Conservation (phyloP, 1,140 invertebrate genomes). For the Holcopasites calliopsidis region DNA sequence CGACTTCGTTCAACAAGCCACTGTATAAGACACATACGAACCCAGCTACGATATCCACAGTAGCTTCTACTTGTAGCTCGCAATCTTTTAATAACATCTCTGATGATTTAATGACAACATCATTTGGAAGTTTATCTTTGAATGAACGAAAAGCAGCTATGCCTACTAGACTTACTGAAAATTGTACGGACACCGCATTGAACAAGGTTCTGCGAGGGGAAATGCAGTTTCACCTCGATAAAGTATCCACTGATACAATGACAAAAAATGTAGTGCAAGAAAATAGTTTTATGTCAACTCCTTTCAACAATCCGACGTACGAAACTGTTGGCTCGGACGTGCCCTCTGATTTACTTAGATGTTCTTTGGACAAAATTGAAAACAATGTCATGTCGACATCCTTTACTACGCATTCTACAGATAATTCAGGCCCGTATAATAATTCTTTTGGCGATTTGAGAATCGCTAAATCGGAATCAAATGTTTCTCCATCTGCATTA, state of each 20-base stretch:
- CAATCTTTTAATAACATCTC: slow-evolving; percentile 56
- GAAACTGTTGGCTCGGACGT: slow-evolving; percentile 53
- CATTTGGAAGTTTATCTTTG: slow-evolving; percentile 63
- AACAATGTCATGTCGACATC: slow-evolving; percentile 72
- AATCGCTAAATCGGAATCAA: slow-evolving; percentile 37
- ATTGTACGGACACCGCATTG: slow-evolving; percentile 10
- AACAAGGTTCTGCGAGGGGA: slow-evolving; percentile 40
- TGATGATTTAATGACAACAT: slow-evolving; percentile 66
- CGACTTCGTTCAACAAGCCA: slow-evolving; percentile 60
- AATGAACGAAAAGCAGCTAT: slow-evolving; percentile 24
- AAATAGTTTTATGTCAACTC: slow-evolving; percentile 59
- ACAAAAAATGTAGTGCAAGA: slow-evolving; percentile 37
- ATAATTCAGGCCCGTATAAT: slow-evolving; percentile 43
- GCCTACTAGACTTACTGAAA: slow-evolving; percentile 22
- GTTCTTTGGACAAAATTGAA: slow-evolving; percentile 58
- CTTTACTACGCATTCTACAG: slow-evolving; percentile 62
- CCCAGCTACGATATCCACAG: slow-evolving; percentile 12
- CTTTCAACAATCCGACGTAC: slow-evolving; percentile 60
- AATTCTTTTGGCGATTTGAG: slow-evolving; percentile 27
- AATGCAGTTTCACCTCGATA: slow-evolving; percentile 47
- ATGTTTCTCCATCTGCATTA: slow-evolving; percentile 21
- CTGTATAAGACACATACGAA: slow-evolving; percentile 42
- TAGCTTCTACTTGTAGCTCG: slow-evolving; percentile 20
- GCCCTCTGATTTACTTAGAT: slow-evolving; percentile 44
- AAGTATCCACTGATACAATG: not conserved